Evolutionary conservation across 2,113 vertebrate species (phyloP), one percentile per base, ranked within the genome.

Genomic region (Bostrychus sinensis): DNA sequence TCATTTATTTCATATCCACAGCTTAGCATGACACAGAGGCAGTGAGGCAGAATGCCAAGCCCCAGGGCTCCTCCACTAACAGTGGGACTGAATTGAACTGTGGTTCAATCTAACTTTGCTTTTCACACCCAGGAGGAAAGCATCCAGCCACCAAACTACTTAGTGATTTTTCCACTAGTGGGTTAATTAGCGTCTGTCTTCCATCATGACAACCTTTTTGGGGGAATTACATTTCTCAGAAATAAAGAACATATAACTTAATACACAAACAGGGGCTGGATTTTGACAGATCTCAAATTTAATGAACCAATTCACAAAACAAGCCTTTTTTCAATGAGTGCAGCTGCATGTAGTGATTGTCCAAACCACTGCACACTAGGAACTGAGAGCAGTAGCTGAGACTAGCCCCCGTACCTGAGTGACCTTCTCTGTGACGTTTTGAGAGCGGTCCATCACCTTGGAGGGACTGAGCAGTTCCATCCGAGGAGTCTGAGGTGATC

Each of bases 401-500:
- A 67, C 38, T 3, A 4, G 7, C 22, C 57, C 36, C 32, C 68
- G 1, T 89, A 91, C 89, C 89, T 89, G 87, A 0, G 90, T 91
- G 77, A 91, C 88, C 68, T 86, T 91, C 75, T 91, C 86, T 68
- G 75, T 92, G 77, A 91, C 72, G 59, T 89, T 86, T 51, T 86
- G 89, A 37, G 79, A 64, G 60, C 74, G 64, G 8, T 88, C 87
- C 85, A 87, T 91, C 73, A 88, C 80, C 61, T 87, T 89, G 72
- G 87, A 85, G 42, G 85, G 82, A 43, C 74, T 65, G 34, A 73
- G 82, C 13, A 89, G 83, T 77, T 92, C 89, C 64, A 87, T 84
- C 67, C 64, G 76, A 17, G 66, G 50, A 9, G 70, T 66, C 0
- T 62, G 74, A 58, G 79, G 70, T 0, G 72, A 84, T 58, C 17